Evolutionary conservation across 2,797 vertebrate species (phyloP), one percentile per base, ranked within the genome.

Genomic region (Remorina albescens): DNA sequence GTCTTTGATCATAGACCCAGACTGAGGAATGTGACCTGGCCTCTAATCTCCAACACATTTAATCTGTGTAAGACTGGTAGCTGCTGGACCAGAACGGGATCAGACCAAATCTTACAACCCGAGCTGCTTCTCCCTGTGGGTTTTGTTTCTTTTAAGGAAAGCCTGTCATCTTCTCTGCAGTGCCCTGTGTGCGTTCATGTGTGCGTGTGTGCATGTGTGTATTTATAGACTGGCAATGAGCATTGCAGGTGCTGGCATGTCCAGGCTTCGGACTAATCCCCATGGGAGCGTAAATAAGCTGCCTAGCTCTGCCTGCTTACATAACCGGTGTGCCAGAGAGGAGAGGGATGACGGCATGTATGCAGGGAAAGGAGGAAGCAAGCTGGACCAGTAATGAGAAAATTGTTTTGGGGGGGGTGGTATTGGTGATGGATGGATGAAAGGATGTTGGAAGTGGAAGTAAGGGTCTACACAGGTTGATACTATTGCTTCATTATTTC

Each of bases 271-370:
- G 77, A 69, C 61, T 91, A 81, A 90, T 88, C 87, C 89, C 76
- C 86, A 83, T 79, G 84, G 81, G 86, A 92, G 88, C 67, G 60
- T 84, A 84, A 87, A 84, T 85, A 89, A 86, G 69, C 83, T 50
- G 68, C 66, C 65, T n/a, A 64, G 85, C 71, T 81, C 73, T 77
- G 59, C 67, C 54, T 76, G 54, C 84, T 92, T 88, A 91, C 82
- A 59, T 91, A 91, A 91, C 73, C 71, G 21, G 34, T 67, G 49
- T 72, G 67, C 68, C 67, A 80, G 61, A 34, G 81, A 62, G 63
- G 41, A 3, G 41, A 19, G 39, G 5, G 76, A 76, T 69, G 82
- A 75, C 15, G 34, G 41, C 64, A 74, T 56, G 60, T 65, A 67
- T 61, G 36, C 69, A 74, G 50, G 66, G 42, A 26, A 8, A 3